phyloP scores from a whole-genome alignment of 2,113 vertebrate species.

The Gasterosteus aculeatus region DNA sequence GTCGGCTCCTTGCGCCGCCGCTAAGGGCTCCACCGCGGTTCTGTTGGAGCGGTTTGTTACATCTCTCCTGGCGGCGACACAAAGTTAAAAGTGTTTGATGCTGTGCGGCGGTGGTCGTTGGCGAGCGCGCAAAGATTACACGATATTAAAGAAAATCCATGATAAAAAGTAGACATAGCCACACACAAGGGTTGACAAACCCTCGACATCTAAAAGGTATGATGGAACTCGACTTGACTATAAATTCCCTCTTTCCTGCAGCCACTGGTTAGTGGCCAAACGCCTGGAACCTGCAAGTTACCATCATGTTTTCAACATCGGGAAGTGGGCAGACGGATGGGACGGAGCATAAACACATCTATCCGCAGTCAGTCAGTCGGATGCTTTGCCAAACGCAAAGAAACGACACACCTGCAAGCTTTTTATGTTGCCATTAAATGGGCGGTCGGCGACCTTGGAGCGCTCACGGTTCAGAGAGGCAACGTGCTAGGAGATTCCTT shows the following conservation, averaged over 20 bases:
- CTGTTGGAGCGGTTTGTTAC: constrained; percentile 39
- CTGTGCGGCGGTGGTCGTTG: not conserved
- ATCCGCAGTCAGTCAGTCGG: no score
- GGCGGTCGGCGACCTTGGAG: no score
- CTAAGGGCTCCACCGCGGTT: constrained; percentile 37
- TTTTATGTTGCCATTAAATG: not conserved
- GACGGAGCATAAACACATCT: not conserved
- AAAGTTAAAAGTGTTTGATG: constrained; percentile 20
- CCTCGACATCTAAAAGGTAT: not conserved
- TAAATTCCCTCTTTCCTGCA: not conserved
- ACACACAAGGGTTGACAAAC: not conserved
- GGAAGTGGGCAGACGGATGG: not conserved
- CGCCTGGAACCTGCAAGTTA: no score
- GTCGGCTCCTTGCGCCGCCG: not conserved
- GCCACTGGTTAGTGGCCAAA: not conserved
- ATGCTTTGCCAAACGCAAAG: no score
- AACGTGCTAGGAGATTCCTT: not conserved
- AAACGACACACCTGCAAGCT: no score
- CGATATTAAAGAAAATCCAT: not conserved
- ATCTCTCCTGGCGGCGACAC: constrained; percentile 49
- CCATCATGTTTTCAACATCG: not conserved
- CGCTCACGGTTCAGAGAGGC: not conserved
- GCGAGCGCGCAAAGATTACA: not conserved
- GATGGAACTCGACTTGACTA: not conserved
- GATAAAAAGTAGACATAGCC: not conserved